Base-by-base conservation (phyloP, 2,113 vertebrate genomes). In the Heteronetta atricapilla region DNA sequence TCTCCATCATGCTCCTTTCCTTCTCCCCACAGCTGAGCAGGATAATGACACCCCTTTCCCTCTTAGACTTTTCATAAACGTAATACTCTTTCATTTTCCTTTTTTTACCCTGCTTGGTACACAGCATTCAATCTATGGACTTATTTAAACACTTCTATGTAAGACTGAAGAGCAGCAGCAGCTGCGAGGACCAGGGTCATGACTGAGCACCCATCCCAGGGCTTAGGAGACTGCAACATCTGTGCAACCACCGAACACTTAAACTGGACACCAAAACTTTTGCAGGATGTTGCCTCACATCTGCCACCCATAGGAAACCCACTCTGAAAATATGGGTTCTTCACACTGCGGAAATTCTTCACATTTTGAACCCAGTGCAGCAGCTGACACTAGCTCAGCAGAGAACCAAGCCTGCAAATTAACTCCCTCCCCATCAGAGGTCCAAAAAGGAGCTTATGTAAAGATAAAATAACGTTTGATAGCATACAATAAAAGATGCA, bases 101-200 rank as follows among this genome's bases (percentile, higher is more conserved):
- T 13, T 46, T 60, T 72, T n/a, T 2, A 3, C 13, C 21, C 23
- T 48, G 8, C 38, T 73, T 95, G 66, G 66, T 56, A 89, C 22
- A 8, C 58, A 85, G 74, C 18, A 15, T 72, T 64, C 84, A 48
- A 83, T 74, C 50, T 58, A 10, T 18, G 21, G 31, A 63, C 34
- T 87, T 94, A 90, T 55, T 82, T 83, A 73, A 94, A 85, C 20
- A 56, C 13, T 79, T 94, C 68, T 42, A 86, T 36, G 58, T 64
- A 25, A 36, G 62, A 58, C 62, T 62, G 81, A 79, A 29, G 58
- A 79, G 62, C 76, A 84, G 69, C 80, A 86, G 80, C 77, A 95
- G 78, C 83, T 96, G 82, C 63, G n/a, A 88, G 66, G 21, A 2
- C 53, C 66, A 46, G 78, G 53, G 33, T 2, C 44, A 33, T 40